A percentile compares a stretch with the other conserved stretches of the same genome.
Evolutionary conservation across 2,888 invertebrate genomes (phyloP).

Genomic region (Lymantria dispar): DNA sequence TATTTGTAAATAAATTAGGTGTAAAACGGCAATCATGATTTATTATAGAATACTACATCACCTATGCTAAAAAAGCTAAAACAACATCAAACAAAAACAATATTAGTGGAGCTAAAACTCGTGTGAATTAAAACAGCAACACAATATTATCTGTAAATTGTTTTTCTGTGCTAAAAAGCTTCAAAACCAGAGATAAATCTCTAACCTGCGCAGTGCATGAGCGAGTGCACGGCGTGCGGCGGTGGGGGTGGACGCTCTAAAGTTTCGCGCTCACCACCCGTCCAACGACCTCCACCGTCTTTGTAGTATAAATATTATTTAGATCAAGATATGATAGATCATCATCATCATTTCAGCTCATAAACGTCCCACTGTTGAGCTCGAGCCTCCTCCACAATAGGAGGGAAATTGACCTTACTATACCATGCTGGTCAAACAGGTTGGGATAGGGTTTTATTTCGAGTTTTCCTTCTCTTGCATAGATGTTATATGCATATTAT

Average conservation of each 20-base stretch:
- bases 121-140: background rate
- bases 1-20: too few relatives aligned
- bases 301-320: background rate
- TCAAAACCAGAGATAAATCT: constrained; percentile 2
- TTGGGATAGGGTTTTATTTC: too few relatives aligned
- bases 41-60: background rate
- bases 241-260: constrained; percentile 88
- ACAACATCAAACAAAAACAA: background rate
- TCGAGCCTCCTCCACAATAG: too few relatives aligned
- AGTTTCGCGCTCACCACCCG: constrained; percentile 74
- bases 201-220: constrained; percentile 92
- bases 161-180: background rate
- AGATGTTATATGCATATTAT: too few relatives aligned
- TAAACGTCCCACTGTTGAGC: too few relatives aligned
- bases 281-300: constrained; percentile 75
- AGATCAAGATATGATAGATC: background rate
- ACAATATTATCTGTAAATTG: background rate
- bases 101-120: background rate
- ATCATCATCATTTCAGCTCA: too few relatives aligned
- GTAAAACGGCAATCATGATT: background rate
- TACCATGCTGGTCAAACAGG: too few relatives aligned
- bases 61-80: background rate
- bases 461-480: too few relatives aligned
- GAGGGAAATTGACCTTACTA: too few relatives aligned
- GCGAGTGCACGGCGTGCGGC: constrained; percentile 82